Conservation (phyloP, 2,797 vertebrate genomes). For the Phoebastria nigripes region DNA sequence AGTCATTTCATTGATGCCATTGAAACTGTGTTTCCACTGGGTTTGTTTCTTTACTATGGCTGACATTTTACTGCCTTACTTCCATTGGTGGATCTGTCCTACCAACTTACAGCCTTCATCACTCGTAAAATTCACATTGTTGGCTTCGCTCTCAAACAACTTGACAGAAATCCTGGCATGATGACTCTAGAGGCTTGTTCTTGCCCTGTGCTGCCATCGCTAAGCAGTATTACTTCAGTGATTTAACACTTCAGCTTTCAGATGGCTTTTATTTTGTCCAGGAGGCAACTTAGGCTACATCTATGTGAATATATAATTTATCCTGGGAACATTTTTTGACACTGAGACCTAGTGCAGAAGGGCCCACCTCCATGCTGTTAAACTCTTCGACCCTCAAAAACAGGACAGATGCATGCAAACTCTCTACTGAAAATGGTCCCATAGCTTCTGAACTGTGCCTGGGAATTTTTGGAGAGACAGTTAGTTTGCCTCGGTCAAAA, state of each 20-base stretch:
- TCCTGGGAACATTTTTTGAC: background rate
- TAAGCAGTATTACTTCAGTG: background rate
- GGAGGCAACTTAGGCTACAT: background rate
- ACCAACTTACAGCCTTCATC: background rate
- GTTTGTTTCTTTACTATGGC: background rate
- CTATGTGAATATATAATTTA: background rate
- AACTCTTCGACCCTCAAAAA: background rate
- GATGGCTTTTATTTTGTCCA: background rate
- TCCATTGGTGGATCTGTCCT: background rate
- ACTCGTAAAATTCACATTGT: background rate
- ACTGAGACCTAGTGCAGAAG: background rate
- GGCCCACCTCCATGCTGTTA: background rate
- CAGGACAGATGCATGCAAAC: background rate
- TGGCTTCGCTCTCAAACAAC: background rate
- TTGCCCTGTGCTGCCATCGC: background rate
- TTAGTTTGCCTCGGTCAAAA: background rate
- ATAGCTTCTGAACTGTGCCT: background rate
- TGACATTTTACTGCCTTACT: background rate
- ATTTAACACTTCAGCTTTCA: background rate
- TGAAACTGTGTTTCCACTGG: background rate
- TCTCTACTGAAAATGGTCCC: background rate
- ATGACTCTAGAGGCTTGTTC: background rate
- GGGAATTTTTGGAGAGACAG: background rate
- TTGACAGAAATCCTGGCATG: background rate
- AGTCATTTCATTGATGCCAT: background rate